Evolutionary conservation across 2,797 vertebrate species (phyloP).

Genomic region (Karalla daura): DNA sequence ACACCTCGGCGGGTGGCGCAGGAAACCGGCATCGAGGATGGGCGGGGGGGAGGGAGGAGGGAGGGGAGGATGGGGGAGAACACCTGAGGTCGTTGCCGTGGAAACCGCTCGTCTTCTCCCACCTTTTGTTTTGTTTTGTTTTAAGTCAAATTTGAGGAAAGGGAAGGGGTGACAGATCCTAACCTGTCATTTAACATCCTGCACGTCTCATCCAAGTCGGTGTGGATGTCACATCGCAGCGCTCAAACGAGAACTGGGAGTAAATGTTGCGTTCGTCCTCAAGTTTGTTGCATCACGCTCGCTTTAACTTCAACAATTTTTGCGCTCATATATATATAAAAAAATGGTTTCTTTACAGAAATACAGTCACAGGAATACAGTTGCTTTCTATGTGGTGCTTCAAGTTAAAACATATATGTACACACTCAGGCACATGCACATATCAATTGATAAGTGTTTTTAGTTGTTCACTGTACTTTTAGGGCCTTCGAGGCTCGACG

Average conservation of each 20-base stretch:
- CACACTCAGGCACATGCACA: no score
- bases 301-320: background rate
- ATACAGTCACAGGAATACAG: no score
- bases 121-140: constrained; percentile 32
- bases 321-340: background rate
- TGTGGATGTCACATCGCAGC: background rate
- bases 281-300: background rate
- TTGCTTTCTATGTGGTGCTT: no score
- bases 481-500: constrained; percentile 21
- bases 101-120: constrained; percentile 55
- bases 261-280: background rate
- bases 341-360: background rate
- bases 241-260: constrained; percentile 1
- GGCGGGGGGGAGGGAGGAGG: constrained; percentile 65
- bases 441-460: no score
- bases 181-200: constrained; percentile 19
- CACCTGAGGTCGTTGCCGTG: constrained; percentile 69
- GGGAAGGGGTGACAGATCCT: constrained; percentile 37
- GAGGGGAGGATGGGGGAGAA: constrained; percentile 72
- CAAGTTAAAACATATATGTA: background rate
- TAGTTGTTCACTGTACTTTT: constrained; percentile 17
- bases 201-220: background rate
- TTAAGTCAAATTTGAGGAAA: no score
- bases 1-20: constrained; percentile 73
- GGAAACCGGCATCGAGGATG: constrained; percentile 75